Evolutionary conservation across 2,113 vertebrate genomes (phyloP), one percentile per base, ranked within the genome.

Genomic region (Talpa occidentalis): DNA sequence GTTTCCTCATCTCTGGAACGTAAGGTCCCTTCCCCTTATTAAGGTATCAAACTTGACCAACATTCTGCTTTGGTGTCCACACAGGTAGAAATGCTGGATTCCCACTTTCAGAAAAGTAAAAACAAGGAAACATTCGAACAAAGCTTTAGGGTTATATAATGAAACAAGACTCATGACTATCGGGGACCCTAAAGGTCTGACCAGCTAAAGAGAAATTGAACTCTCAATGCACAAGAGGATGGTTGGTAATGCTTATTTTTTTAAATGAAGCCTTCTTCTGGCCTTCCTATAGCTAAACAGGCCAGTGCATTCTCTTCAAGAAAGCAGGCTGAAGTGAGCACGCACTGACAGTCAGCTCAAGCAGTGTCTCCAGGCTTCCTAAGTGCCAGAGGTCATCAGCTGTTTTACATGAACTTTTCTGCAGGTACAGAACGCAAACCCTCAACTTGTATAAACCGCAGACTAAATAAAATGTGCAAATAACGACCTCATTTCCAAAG

Each of bases 401-500:
- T 44, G 85, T 88, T 54, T 64, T 42, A 67, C 32, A 16, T 7
- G 62, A 17, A 19, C 77, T 19, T 3, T 60, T 73, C 77, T 60
- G 24, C 24, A 79, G 70, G 49, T 69, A 4, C 9, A 79, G 26
- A 74, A 69, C 69, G 1, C 64, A 24, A 37, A 70, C 28, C 42
- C 32, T 94, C 80, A 30, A 66, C n/a, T 47, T 42, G 6, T 42
- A 10, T 47, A 70, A 87, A 82, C 16, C 40, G 30, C 74, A 93
- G 67, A 95, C 59, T 62, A 93, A 92, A 90, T 64, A 74, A 88
- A 94, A 79, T 14, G n/a, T 15, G 52, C 86, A 86, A 86, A 76
- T 32, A 78, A 88, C 37, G 37, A 83, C 83, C 78, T 91, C 66
- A 62, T 81, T 95, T 52, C 80, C 44, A 96, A 93, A 94, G 82